Conservation (phyloP, 2,888 invertebrate genomes). For the Drosophila kanekoi region DNA sequence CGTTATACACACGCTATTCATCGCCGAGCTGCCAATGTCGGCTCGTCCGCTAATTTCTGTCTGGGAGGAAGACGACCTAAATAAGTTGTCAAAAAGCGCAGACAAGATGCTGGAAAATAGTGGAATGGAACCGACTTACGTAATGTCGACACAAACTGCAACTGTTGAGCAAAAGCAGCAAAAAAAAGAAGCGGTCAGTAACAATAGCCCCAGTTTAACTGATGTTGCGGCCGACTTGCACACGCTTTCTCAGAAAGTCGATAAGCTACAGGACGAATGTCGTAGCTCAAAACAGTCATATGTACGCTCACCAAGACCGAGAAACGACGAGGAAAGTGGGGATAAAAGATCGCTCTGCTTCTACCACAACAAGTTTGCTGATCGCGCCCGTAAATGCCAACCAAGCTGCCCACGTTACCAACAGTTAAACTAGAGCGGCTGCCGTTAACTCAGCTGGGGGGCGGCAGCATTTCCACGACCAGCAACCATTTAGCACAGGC, state of each 20-base stretch:
- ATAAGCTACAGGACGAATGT: neutral
- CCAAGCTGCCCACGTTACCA: neutral
- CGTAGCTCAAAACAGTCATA: too few relatives aligned
- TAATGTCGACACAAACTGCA: neutral
- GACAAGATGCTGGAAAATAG: neutral
- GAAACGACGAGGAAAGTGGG: neutral
- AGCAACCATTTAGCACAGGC: too few relatives aligned
- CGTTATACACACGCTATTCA: too few relatives aligned
- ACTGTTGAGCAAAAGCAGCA: neutral
- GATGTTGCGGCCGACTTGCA: neutral
- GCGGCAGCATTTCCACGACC: too few relatives aligned
- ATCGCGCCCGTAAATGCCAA: conserved; percentile 1
- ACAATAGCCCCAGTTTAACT: neutral
- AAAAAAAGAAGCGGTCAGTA: neutral
- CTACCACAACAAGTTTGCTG: too few relatives aligned
- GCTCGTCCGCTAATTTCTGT: too few relatives aligned
- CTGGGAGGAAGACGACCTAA: too few relatives aligned
- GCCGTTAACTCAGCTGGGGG: conserved; percentile 26
- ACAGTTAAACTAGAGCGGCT: conserved; percentile 31
- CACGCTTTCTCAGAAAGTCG: neutral
- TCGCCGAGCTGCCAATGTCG: too few relatives aligned
- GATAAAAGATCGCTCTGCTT: too few relatives aligned
- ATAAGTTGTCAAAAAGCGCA: neutral
- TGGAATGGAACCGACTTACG: conserved; percentile 1
- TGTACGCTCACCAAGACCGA: too few relatives aligned